phyloP scores from a whole-genome alignment of 2,888 invertebrate genomes.

The Axea sp. region DNA sequence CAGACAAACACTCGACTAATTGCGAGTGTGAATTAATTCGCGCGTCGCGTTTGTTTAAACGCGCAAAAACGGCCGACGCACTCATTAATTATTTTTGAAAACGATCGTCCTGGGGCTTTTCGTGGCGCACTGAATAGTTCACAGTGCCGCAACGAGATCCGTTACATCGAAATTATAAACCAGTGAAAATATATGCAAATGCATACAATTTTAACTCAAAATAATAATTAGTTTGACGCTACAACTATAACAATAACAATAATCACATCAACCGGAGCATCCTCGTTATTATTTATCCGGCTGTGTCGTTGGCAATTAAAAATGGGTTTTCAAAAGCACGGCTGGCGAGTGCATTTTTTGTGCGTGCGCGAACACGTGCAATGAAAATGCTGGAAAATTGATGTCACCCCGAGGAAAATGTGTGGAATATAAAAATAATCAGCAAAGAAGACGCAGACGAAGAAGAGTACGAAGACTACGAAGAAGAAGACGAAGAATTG shows the following conservation, averaged over 20 bases:
- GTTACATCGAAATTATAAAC: conserved; percentile 6
- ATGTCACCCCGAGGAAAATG: no score
- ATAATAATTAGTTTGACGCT: conserved; percentile 3
- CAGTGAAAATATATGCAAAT: background rate
- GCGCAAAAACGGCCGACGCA: conserved; percentile 1
- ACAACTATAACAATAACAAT: background rate
- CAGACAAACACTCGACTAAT: conserved; percentile 19
- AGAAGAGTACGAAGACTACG: conserved; percentile 40
- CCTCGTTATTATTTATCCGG: no score
- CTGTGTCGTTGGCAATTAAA: no score
- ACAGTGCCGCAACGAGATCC: background rate
- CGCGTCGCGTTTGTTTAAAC: background rate
- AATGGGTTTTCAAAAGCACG: no score
- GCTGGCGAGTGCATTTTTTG: no score
- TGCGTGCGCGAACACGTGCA: no score
- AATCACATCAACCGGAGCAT: no score
- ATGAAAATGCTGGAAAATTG: no score
- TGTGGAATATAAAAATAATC: no score
- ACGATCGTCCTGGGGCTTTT: background rate
- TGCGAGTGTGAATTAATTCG: conserved; percentile 11
- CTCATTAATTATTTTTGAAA: conserved; percentile 1
- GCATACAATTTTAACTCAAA: background rate
- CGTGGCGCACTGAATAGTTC: conserved; percentile 1
- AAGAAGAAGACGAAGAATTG: conserved; percentile 51
- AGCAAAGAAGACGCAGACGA: conserved; percentile 39